Base-by-base conservation (phyloP, 2,113 vertebrate species). In the Phrynosoma platyrhinos region DNA sequence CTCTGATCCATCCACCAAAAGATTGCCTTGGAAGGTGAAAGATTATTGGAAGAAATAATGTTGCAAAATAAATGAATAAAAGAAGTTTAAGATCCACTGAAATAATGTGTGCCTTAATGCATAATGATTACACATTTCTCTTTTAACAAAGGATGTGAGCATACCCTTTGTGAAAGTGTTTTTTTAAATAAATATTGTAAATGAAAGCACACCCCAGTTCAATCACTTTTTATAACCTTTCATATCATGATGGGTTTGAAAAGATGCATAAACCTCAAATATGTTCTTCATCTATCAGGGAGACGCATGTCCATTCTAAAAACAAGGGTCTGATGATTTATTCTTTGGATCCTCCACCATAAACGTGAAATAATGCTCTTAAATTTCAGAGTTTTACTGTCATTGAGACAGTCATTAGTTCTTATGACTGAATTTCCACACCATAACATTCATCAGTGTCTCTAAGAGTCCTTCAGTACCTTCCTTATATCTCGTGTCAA, bases 191-290 rank as follows among this genome's bases (percentile, higher is more conserved):
- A 94, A 95, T 93, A 95, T 93, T 91, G 91, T 89, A 87, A 88
- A 81, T 88, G 91, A 89, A 92, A 92, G 36, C 88, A 85, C 66
- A 82, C 69, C 74, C 71, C 66, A 84, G 76, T 90, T 84, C 85
- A 90, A 90, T 91, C 82, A 85, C 88, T 94, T 92, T 96, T 95
- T 94, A 95, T 94, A 90, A 90, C 83, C 83, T 68, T 42, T 88
- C 13, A 79, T 85, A 27, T 92, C 92, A 90, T 89, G 85, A 86
- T 90, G 90, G 90, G 90, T 90, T 90, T 93, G 92, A 94, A 95
- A 95, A 96, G 93, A 87, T 92, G 94, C 92, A 95, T 95, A 96
- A 94, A 95, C 92, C 69, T 93, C 92, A 92, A 93, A 94, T 93
- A 92, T 85, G 89, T 90, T 91, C 79, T 90, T 96, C 89, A 95